Evolutionary conservation across 2,888 invertebrate genomes (phyloP).

Genomic region (Melipona bicolor): DNA sequence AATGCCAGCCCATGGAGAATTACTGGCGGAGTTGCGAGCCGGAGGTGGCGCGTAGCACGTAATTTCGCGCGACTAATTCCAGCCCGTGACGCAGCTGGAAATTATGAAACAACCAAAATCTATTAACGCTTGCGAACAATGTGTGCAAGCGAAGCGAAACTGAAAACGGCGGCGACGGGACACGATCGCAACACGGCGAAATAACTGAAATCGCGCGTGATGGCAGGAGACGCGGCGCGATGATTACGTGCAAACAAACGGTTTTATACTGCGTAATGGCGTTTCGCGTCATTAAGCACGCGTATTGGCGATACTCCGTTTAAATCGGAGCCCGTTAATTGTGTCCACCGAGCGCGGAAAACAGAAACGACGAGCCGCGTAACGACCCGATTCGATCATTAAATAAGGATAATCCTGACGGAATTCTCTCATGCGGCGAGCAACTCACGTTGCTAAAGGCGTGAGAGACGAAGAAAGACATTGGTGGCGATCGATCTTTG

Average conservation of each 20-base stretch:
- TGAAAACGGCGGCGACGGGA: not conserved
- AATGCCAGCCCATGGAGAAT: not conserved
- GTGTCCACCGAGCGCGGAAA: slow-evolving; percentile 55
- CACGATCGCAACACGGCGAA: slow-evolving; percentile 5
- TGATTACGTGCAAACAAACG: slow-evolving; percentile 58
- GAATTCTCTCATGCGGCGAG: not conserved
- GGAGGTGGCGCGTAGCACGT: not conserved
- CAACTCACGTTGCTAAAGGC: slow-evolving; percentile 31
- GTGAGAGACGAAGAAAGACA: slow-evolving; percentile 12
- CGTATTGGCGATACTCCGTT: slow-evolving; percentile 59
- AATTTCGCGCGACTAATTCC: slow-evolving; percentile 18
- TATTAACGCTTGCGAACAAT: slow-evolving; percentile 12
- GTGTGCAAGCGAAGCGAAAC: slow-evolving; percentile 35
- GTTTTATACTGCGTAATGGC: slow-evolving; percentile 64
- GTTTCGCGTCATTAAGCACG: slow-evolving; percentile 63
- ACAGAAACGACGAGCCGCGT: slow-evolving; percentile 60
- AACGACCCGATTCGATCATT: slow-evolving; percentile 60
- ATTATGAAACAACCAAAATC: slow-evolving; percentile 36
- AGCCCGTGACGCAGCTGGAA: slow-evolving; percentile 1
- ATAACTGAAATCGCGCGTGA: slow-evolving; percentile 43
- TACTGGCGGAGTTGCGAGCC: not conserved
- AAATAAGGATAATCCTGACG: slow-evolving; percentile 59
- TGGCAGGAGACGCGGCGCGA: slow-evolving; percentile 46
- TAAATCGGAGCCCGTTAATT: slow-evolving; percentile 65
- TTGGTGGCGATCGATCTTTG: not conserved